phyloP scores from a whole-genome alignment of 2,113 vertebrate genomes.

The Acrocephalus arundinaceus region DNA sequence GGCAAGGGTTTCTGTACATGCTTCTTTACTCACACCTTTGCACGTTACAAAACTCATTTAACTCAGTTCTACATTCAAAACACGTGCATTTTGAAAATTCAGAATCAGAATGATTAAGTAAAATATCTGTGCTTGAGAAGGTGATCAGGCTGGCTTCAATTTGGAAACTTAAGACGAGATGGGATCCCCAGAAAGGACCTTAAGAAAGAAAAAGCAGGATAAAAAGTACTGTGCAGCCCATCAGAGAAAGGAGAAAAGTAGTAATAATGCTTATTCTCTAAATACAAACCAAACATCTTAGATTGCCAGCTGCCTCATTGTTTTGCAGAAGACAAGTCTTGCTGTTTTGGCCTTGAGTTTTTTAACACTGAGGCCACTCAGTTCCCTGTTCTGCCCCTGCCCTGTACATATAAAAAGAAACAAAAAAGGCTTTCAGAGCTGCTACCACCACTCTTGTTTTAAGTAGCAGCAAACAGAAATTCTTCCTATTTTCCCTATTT shows the following conservation, averaged over 20 bases:
- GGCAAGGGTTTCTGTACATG: accelerated
- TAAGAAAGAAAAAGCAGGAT: background rate
- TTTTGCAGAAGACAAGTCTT: background rate
- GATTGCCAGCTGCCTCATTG: background rate
- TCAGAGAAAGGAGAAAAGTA: accelerated
- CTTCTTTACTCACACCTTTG: background rate
- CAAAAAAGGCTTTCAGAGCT: accelerated
- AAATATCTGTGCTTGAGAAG: background rate
- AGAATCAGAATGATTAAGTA: background rate
- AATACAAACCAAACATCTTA: background rate
- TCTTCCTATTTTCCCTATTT: background rate
- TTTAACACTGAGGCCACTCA: background rate
- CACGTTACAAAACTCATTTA: background rate
- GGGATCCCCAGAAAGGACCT: background rate
- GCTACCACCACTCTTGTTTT: background rate
- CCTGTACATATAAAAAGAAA: background rate
- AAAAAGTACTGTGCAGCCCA: accelerated
- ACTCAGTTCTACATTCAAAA: background rate
- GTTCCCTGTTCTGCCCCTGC: background rate
- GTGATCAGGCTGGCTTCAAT: background rate
- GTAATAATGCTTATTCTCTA: background rate
- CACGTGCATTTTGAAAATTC: accelerated
- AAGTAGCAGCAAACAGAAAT: background rate
- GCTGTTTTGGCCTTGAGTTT: background rate
- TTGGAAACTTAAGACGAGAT: background rate